Base-by-base conservation (phyloP, 2,797 vertebrate genomes). In the Alosa sapidissima region DNA sequence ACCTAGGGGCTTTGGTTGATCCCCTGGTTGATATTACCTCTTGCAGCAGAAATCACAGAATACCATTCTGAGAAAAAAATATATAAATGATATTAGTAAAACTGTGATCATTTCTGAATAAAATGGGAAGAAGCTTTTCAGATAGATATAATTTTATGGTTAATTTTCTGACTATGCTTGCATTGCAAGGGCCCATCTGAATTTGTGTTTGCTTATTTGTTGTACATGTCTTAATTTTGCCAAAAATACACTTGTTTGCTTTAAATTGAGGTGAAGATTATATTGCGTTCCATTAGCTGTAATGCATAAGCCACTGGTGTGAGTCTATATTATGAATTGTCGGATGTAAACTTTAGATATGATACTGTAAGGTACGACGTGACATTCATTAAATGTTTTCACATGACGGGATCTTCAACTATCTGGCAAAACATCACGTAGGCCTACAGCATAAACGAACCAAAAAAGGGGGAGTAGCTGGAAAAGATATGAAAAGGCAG, bases 1-100 rank as follows among this genome's bases (percentile, higher is more conserved):
- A 78, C 72, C 72, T 47, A 78, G 68, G 33, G 72, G 72, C 72
- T 88, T 84, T 84, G 81, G 81, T 36, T 81, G 82, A 88, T 88
- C 83, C 85, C 84, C 36, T 68, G 85, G 85, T 81, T 88, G 75
- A 86, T 86, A 81, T 83, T 84, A 83, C 72, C 41, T 78, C 87
- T 86, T 81, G 82, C 68, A 52, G 45, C 54, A 33, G 72, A 83
- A 88, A 86, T 82, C 85, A 55, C 81, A 84, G 41, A 78, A 78
- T 41, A 47, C 16, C 51, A 49, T 62, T 82, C 82, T 60, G 45
- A 60, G 54, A 81, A 81, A 55, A 55, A 58, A 84, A 47, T 72
- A 33, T 72, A 33, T 75, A 41, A 36, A 41, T 72, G 36, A 72
- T 45, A 45, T 47, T 78, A 78, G 45, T 78, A 36, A 78, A 78